Conservation (phyloP, 1,140 invertebrate genomes). For the Aphelinus atriplicis region DNA sequence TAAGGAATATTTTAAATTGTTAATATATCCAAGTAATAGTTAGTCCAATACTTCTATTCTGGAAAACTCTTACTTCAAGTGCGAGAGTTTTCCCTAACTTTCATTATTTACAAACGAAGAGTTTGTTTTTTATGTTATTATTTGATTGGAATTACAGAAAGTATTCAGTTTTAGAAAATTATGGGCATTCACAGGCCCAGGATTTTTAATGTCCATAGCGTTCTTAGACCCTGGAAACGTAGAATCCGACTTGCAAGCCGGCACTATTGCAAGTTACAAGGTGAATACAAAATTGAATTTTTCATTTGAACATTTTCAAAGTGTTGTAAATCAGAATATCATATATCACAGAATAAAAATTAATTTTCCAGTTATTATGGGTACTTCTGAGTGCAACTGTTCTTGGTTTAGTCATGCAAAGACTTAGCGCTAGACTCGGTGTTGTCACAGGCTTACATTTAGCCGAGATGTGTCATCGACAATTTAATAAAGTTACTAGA, state of each 20-base stretch:
- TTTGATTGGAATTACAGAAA: constrained; percentile 40
- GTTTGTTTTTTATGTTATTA: neutral
- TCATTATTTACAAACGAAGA: neutral
- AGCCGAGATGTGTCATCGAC: constrained; percentile 82
- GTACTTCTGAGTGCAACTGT: constrained; percentile 85
- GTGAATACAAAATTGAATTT: constrained; percentile 55
- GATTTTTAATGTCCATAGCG: constrained; percentile 93
- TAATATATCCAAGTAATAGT: too few relatives aligned
- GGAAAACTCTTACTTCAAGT: too few relatives aligned
- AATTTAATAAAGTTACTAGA: constrained; percentile 82
- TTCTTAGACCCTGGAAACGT: constrained; percentile 95
- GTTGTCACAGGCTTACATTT: constrained; percentile 86
- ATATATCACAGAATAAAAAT: neutral
- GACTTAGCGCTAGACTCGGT: constrained; percentile 83
- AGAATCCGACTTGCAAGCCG: constrained; percentile 89
- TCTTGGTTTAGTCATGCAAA: constrained; percentile 87
- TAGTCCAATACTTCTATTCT: neutral
- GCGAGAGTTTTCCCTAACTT: too few relatives aligned
- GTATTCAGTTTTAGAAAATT: constrained; percentile 88
- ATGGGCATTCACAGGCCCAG: constrained; percentile 93
- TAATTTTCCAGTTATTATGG: constrained; percentile 80
- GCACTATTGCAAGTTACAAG: constrained; percentile 82
- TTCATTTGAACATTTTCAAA: neutral
- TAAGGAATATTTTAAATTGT: too few relatives aligned
- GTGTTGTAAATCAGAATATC: neutral